These are phyloP conservation scores for Aleiodes testaceus DNA, from an alignment of 2,888 invertebrate genomes.

Conservation along the genomic window DNA sequence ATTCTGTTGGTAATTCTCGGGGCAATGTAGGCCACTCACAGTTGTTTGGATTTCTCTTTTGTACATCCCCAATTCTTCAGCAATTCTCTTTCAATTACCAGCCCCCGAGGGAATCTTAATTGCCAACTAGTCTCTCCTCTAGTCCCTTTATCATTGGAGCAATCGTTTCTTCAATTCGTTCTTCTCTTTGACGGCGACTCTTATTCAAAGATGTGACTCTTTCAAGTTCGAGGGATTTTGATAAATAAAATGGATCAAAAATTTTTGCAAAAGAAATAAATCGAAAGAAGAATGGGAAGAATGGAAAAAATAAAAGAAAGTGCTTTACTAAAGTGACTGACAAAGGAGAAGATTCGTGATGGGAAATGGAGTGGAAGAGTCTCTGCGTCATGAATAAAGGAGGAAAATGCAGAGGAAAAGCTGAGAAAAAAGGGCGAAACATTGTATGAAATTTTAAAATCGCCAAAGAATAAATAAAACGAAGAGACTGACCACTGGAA, in stretches of 20 bases:
- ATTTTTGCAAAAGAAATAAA: neutral
- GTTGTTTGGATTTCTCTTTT: neutral
- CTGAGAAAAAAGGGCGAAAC: conserved; percentile 46
- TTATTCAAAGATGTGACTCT: conserved; percentile 12
- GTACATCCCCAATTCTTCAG: conserved; percentile 21
- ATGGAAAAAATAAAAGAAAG: neutral
- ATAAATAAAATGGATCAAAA: no score
- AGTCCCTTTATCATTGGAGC: no score
- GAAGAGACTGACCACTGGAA: no score
- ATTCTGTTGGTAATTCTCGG: neutral
- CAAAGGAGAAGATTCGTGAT: neutral
- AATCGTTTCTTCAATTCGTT: no score
- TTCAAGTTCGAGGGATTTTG: neutral
- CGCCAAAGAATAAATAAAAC: no score
- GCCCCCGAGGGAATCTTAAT: conserved; percentile 27
- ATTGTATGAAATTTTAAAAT: conserved; percentile 38
- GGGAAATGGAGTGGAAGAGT: conserved; percentile 16
- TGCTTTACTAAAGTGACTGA: neutral
- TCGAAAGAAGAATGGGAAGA: conserved; percentile 14
- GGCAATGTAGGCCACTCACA: conserved; percentile 6
- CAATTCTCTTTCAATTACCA: conserved; percentile 32
- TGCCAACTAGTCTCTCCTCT: conserved; percentile 10
- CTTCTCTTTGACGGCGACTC: conserved; percentile 21
- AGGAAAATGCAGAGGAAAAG: conserved; percentile 35
- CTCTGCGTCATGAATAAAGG: conserved; percentile 7